Evolutionary conservation across 2,797 vertebrate species (phyloP), one percentile per base, ranked within the genome.

Genomic region (Tokudaia tokunoshimensis): DNA sequence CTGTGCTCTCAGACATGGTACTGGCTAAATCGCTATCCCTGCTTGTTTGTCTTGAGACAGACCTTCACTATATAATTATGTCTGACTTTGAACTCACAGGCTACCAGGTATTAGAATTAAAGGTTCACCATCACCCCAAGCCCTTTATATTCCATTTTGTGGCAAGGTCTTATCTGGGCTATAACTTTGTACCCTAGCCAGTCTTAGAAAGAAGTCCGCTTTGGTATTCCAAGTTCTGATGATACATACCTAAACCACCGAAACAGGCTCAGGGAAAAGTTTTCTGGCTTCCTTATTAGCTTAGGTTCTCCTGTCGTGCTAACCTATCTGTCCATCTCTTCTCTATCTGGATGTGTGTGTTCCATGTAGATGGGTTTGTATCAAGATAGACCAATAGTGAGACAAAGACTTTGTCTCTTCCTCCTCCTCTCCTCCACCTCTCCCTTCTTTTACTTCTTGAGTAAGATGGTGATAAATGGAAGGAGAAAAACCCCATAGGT

Each of bases 261-360:
- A 31, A 41, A 29, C 50, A 1, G 4, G 85, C 67, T 81, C 82
- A 50, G 20, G 59, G 59, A 85, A 94, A 90, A 65, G 9, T 78
- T 84, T 96, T 82, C 76, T 84, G 34, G 74, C 29, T 87, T 50
- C 52, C 78, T 90, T 41, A 84, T 92, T 83, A 96, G 76, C 41
- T 94, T 83, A 76, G 37, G 20, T 41, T n/a, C 55, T 59, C 67
- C 63, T 89, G 50, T 81, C 65, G 57, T 57, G 50, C 61, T 84
- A 12, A 83, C 37, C 72, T 34, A 37, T 72, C 41, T 74, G 57
- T 37, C 84, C 31, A 89, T 96, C 26, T 94, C 63, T 74, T 89
- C 37, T 52, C 8, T 89, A 31, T 74, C 29, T 93, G 44, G 79
- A 87, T 76, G 22, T 79, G 3, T 94, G 55, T 89, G 59, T 84